Conservation (phyloP, 2,888 invertebrate genomes). For the Hipparchia semele region DNA sequence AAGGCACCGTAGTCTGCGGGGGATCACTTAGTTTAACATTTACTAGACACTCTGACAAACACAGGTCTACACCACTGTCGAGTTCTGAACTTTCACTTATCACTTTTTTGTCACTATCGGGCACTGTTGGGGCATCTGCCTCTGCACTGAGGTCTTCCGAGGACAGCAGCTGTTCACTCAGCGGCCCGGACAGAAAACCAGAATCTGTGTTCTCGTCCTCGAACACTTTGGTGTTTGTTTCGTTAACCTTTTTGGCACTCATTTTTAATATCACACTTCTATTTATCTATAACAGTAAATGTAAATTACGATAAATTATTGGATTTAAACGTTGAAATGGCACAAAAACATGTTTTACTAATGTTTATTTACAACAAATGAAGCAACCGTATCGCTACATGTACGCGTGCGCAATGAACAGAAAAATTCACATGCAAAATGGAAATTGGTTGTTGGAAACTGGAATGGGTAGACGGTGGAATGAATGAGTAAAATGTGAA, state of each 20-base stretch:
- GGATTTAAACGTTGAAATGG: conserved; percentile 45
- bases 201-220: conserved; percentile 67
- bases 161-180: conserved; percentile 50
- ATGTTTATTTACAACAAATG: conserved; percentile 27
- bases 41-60: conserved; percentile 84
- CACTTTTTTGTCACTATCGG: conserved; percentile 52
- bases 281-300: conserved; percentile 36
- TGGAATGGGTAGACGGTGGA: conserved; percentile 20
- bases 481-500: conserved; percentile 28
- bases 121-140: conserved; percentile 18
- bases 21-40: conserved; percentile 69
- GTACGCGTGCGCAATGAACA: conserved; percentile 61
- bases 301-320: conserved; percentile 39
- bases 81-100: conserved; percentile 56
- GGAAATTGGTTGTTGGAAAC: conserved; percentile 23
- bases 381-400: conserved; percentile 44
- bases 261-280: conserved; percentile 57
- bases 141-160: conserved; percentile 38
- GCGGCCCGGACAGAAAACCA: conserved; percentile 66
- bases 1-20: conserved; percentile 42
- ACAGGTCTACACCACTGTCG: conserved; percentile 85
- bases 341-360: conserved; percentile 58
- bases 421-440: conserved; percentile 29
- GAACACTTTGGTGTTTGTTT: conserved; percentile 55
- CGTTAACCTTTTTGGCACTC: conserved; percentile 71